Conservation (phyloP, 2,888 invertebrate genomes). For the Choristoneura rosaceana region DNA sequence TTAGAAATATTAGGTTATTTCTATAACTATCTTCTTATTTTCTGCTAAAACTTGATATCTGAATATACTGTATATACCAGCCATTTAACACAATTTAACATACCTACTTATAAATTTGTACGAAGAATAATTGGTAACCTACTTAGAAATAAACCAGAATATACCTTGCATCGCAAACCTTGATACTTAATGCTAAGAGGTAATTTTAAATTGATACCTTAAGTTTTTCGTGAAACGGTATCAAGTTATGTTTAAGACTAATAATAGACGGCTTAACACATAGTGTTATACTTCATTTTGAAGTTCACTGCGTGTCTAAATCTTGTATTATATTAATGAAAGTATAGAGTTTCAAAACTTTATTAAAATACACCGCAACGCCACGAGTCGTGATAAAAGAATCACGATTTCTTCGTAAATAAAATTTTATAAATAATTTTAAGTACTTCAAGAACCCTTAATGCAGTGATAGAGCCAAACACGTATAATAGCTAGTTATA, state of each 20-base stretch:
- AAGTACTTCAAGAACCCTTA: not conserved
- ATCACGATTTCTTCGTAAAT: conserved; percentile 28
- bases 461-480: not conserved
- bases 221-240: not conserved
- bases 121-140: not conserved
- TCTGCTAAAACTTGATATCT: no score
- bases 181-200: not conserved
- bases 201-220: conserved; percentile 1
- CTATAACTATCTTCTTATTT: no score
- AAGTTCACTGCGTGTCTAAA: not conserved
- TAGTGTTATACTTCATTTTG: not conserved
- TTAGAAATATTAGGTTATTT: no score
- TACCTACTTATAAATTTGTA: no score
- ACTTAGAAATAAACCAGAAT: not conserved
- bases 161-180: not conserved
- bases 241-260: not conserved
- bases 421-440: not conserved
- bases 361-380: not conserved
- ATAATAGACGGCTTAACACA: not conserved
- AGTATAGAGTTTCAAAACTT: not conserved
- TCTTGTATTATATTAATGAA: not conserved
- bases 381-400: conserved; percentile 10
- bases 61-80: no score
- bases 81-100: no score
- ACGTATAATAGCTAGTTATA: not conserved